phyloP scores from a whole-genome alignment of 1,140 invertebrate genomes.

The Rhysida immarginata region DNA sequence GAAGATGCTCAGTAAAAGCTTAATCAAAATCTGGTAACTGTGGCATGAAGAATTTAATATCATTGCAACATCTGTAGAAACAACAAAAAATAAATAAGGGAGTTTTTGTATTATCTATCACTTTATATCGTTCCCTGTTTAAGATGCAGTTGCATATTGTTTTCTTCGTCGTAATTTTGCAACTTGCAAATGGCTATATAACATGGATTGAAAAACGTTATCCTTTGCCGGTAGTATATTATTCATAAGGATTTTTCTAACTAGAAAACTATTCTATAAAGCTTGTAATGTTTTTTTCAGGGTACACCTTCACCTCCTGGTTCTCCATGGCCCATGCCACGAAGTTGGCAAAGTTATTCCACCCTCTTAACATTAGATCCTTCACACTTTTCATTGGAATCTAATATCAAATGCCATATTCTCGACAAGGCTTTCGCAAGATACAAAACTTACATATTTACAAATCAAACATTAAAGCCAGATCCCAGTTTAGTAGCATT shows the following conservation, averaged over 20 bases:
- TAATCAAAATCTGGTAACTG: too few species aligned
- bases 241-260: neutral
- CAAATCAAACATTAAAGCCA: neutral
- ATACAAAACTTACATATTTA: constrained; percentile 19
- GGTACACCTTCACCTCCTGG: constrained; percentile 15
- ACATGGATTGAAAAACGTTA: constrained; percentile 2
- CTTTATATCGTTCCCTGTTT: too few species aligned
- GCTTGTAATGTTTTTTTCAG: neutral
- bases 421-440: constrained; percentile 17
- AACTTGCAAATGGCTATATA: neutral
- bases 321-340: constrained; percentile 25
- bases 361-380: constrained; percentile 16
- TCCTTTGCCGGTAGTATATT: neutral
- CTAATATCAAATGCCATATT: constrained; percentile 20
- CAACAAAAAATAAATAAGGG: too few species aligned
- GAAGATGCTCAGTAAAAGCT: too few species aligned
- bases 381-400: too few species aligned
- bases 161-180: too few species aligned
- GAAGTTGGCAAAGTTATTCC: constrained; percentile 12
- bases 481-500: neutral
- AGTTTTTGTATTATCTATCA: too few species aligned
- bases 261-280: neutral
- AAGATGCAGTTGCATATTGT: too few species aligned
- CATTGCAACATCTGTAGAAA: too few species aligned
- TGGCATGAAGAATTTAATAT: too few species aligned